These are phyloP conservation scores for Misgurnus anguillicaudatus DNA, from an alignment of 2,113 vertebrate species.

Conservation along the genomic window DNA sequence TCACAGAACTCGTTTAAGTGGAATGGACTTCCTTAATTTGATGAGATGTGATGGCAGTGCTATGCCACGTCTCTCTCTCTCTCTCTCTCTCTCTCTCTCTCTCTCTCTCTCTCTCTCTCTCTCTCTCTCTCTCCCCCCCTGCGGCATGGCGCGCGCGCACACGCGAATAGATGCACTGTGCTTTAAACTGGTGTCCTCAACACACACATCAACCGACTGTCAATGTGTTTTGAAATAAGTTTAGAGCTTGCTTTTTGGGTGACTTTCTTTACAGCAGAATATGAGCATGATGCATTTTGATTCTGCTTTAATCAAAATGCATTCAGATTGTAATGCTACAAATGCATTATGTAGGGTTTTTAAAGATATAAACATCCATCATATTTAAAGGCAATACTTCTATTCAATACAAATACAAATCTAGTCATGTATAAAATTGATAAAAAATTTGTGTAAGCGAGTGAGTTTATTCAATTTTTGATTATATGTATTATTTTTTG, in stretches of 20 bases:
- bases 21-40: slow-evolving; percentile 74
- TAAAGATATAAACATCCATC: background rate
- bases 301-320: slow-evolving; percentile 73
- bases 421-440: too few species aligned
- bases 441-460: too few species aligned
- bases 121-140: slow-evolving; percentile 62
- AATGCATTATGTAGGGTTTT: background rate
- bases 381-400: background rate
- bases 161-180: slow-evolving; percentile 20
- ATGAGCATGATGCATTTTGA: slow-evolving; percentile 75
- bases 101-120: slow-evolving; percentile 71
- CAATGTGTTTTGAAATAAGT: slow-evolving; percentile 20
- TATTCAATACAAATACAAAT: too few species aligned
- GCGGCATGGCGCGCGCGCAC: slow-evolving; percentile 39
- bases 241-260: slow-evolving; percentile 36
- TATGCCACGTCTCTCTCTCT: slow-evolving; percentile 74
- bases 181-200: slow-evolving; percentile 29
- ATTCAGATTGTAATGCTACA: too few species aligned
- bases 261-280: slow-evolving; percentile 81
- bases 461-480: too few species aligned
- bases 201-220: slow-evolving; percentile 33
- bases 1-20: slow-evolving; percentile 83
- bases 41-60: slow-evolving; percentile 77
- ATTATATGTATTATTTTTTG: too few species aligned
- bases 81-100: slow-evolving; percentile 74